These are phyloP conservation scores for Neosilurus hyrtlii DNA, from an alignment of 2,797 vertebrate genomes.

Conservation along the genomic window DNA sequence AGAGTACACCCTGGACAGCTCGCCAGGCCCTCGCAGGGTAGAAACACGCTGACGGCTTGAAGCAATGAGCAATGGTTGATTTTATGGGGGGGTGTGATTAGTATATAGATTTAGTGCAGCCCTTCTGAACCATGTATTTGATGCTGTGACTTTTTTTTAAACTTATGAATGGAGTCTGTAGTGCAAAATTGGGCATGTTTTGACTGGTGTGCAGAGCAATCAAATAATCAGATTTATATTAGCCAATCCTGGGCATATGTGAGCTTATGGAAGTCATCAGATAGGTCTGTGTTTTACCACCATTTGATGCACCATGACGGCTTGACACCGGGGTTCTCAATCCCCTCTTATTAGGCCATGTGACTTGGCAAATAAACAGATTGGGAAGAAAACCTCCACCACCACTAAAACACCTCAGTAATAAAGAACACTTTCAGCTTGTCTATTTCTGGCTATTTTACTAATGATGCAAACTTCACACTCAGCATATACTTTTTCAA, in stretches of 20 bases:
- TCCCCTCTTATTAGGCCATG: neutral
- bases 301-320: neutral
- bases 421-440: neutral
- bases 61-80: too few species aligned
- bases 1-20: too few species aligned
- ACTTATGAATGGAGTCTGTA: neutral
- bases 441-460: neutral
- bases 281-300: neutral
- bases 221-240: neutral
- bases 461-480: neutral
- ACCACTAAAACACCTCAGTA: neutral
- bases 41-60: too few species aligned
- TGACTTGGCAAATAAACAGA: neutral
- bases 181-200: neutral
- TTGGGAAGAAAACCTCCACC: neutral
- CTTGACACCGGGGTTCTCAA: neutral
- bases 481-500: neutral
- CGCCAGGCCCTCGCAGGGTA: too few species aligned
- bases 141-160: too few species aligned
- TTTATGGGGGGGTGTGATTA: too few species aligned
- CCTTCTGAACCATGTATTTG: too few species aligned
- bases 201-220: neutral
- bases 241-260: neutral
- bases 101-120: too few species aligned
- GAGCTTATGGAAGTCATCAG: neutral